Evolutionary conservation across 1,140 invertebrate genomes (phyloP), one percentile per base, ranked within the genome.

Genomic region (Trachymyrmex septentrionalis): DNA sequence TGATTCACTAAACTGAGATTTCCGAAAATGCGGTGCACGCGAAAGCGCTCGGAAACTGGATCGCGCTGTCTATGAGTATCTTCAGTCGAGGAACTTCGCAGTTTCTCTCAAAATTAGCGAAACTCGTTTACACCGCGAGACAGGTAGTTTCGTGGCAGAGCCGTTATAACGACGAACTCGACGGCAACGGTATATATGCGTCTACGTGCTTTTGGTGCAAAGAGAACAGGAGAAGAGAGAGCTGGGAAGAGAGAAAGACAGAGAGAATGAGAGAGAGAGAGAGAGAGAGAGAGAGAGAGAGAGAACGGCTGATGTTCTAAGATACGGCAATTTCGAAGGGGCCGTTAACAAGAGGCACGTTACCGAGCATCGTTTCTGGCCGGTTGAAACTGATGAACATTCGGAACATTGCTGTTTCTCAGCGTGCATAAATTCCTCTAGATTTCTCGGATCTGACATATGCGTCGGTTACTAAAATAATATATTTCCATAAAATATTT

Each of bases 111-210:
- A 88, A 91, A 91, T 91, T 91, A 91, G 90, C 59, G 85, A 88
- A 91, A 91, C 85, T 89, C 90, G 90, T 91, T 91, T 91, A 81
- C 85, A 64, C 53, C 75, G 64, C 85, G 80, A 90, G 90, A 86
- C 87, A 91, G 90, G 85, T 85, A 91, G 90, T 91, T 91, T 81
- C 63, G 75, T 64, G 90, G 53, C 50, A 50, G 53, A 21, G 75
- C 85, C 64, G 90, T 89, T 91, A 87, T 89, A 91, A 91, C 87
- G 84, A 86, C 64, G 71, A 81, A 57, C 55, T 66, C 63, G 38
- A 53, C 53, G 30, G 63, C 12, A 69, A 63, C 30, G 61, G 55
- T 50, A 27, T 82, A 82, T 77, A 78, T n/a, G 48, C 44, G 27
- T 53, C 27, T 21, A 38, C 71, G 66, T 85, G 27, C 63, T 53